These are phyloP conservation scores for Falcunculus frontatus DNA, from an alignment of 2,113 vertebrate species.

Conservation along the genomic window DNA sequence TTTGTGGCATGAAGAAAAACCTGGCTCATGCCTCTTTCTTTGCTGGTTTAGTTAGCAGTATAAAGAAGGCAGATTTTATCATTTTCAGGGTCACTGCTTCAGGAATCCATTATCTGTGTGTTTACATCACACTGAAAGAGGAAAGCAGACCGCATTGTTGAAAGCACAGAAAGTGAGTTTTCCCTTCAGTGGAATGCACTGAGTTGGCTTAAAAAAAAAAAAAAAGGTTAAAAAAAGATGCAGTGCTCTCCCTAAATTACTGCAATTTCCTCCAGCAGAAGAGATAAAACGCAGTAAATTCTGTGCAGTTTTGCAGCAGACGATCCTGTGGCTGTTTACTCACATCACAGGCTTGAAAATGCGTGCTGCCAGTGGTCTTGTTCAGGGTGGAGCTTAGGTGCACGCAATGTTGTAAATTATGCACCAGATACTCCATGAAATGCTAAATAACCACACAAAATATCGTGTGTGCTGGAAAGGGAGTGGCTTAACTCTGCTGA, in stretches of 20 bases:
- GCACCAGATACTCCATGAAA: background rate
- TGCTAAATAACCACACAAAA: background rate
- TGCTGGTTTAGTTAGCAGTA: background rate
- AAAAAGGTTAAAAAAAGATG: background rate
- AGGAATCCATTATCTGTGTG: slow-evolving; percentile 41
- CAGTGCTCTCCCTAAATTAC: background rate
- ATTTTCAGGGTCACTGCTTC: slow-evolving; percentile 34
- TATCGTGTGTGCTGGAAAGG: background rate
- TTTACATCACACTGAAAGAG: slow-evolving; percentile 37
- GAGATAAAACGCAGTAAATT: background rate
- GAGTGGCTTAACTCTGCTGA: background rate
- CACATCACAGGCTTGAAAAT: background rate
- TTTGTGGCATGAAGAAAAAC: background rate
- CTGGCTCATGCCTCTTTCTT: background rate
- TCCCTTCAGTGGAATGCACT: background rate
- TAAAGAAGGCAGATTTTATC: slow-evolving; percentile 35
- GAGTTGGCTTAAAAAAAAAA: background rate
- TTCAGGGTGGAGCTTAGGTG: slow-evolving; percentile 44
- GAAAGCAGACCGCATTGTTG: background rate
- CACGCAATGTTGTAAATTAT: slow-evolving; percentile 63
- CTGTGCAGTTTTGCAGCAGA: background rate
- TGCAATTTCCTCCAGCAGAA: background rate
- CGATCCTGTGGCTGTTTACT: slow-evolving; percentile 13
- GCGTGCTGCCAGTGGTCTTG: background rate
- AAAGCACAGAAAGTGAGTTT: slow-evolving; percentile 34